These are phyloP conservation scores for Drosophila parabipectinata DNA, from an alignment of 1,140 invertebrate species.

Conservation along the genomic window DNA sequence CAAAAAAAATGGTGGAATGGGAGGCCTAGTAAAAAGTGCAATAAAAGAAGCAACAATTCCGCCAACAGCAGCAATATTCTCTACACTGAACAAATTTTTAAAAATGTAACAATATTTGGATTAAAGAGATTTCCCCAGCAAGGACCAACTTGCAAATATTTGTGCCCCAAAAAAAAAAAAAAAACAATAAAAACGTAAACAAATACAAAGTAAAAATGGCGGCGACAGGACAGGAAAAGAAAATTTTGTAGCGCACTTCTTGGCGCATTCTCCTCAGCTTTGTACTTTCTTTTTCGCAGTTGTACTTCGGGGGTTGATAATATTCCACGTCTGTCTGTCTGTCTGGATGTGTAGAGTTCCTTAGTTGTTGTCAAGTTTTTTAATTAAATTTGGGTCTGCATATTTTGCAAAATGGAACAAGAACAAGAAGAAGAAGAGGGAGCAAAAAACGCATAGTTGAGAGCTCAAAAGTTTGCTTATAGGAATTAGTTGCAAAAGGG, in stretches of 20 bases:
- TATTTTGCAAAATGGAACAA: slow-evolving; percentile 25
- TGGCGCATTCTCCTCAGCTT: slow-evolving; percentile 12
- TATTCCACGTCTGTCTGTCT: slow-evolving; percentile 35
- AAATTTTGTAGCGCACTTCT: slow-evolving; percentile 53
- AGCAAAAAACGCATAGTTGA: not conserved
- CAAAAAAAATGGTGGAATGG: not conserved
- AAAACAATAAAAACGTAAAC: slow-evolving; percentile 66
- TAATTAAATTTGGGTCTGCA: slow-evolving; percentile 48
- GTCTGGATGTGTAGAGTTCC: slow-evolving; percentile 7
- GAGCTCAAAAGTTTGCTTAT: slow-evolving; percentile 18
- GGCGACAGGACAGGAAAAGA: slow-evolving; percentile 33
- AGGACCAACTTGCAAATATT: slow-evolving; percentile 65
- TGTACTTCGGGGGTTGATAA: slow-evolving; percentile 39
- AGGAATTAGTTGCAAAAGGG: slow-evolving; percentile 35
- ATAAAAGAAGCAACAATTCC: slow-evolving; percentile 65
- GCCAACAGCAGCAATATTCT: slow-evolving; percentile 8
- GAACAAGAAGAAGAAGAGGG: slow-evolving; percentile 9
- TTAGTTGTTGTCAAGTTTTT: slow-evolving; percentile 56
- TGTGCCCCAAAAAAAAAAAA: slow-evolving; percentile 47
- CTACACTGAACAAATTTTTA: slow-evolving; percentile 17
- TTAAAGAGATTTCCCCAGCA: slow-evolving; percentile 4
- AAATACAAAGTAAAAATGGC: slow-evolving; percentile 70
- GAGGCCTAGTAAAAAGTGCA: slow-evolving; percentile 50
- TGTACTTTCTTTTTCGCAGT: not conserved
- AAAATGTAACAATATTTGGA: not conserved